A percentile compares a stretch with the other conserved stretches of the same genome.
These are phyloP conservation scores for Oryzias dopingdopingensis DNA, from an alignment of 2,797 vertebrate genomes.

Conservation along the genomic window DNA sequence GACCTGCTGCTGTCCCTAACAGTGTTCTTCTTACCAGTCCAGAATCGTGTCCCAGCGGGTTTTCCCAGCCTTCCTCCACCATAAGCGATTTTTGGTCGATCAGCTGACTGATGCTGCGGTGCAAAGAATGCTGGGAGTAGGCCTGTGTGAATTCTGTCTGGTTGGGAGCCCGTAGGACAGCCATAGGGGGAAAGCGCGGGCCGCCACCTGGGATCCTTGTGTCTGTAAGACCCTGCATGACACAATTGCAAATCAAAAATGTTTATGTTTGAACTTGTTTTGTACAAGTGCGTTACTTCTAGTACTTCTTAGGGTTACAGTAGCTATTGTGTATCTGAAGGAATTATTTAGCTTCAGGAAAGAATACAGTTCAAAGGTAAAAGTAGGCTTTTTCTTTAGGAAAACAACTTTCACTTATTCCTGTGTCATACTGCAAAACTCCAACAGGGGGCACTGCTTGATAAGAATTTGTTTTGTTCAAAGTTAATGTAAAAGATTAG, in stretches of 20 bases:
- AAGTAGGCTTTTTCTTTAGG: too few relatives aligned
- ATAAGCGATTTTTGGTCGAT: constrained; percentile 84
- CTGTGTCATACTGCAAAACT: constrained; percentile 1
- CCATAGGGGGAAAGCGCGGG: constrained; percentile 73
- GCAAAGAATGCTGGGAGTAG: constrained; percentile 83
- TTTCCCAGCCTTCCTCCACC: constrained; percentile 84
- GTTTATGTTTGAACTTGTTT: not conserved
- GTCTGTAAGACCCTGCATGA: constrained; percentile 82
- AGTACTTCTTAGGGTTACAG: not conserved
- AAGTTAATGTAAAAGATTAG: too few relatives aligned
- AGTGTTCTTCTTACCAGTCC: constrained; percentile 62
- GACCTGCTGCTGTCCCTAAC: not conserved
- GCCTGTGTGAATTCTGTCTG: constrained; percentile 76
- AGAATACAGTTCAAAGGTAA: too few relatives aligned
- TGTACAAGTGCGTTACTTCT: not conserved
- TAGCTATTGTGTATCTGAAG: too few relatives aligned
- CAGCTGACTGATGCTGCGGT: constrained; percentile 90
- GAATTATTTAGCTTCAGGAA: too few relatives aligned
- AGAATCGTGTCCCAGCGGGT: constrained; percentile 78
- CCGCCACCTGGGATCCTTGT: constrained; percentile 79
- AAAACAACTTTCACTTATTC: not conserved
- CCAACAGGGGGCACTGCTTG: constrained; percentile 24
- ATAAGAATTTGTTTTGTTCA: not conserved
- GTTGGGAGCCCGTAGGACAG: constrained; percentile 76
- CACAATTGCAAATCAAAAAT: not conserved